Percentiles rank a stretch among this genome's conserved stretches.
These are phyloP conservation scores for Danio albolineatus DNA, from an alignment of 2,797 vertebrate species.

Conservation along the genomic window DNA sequence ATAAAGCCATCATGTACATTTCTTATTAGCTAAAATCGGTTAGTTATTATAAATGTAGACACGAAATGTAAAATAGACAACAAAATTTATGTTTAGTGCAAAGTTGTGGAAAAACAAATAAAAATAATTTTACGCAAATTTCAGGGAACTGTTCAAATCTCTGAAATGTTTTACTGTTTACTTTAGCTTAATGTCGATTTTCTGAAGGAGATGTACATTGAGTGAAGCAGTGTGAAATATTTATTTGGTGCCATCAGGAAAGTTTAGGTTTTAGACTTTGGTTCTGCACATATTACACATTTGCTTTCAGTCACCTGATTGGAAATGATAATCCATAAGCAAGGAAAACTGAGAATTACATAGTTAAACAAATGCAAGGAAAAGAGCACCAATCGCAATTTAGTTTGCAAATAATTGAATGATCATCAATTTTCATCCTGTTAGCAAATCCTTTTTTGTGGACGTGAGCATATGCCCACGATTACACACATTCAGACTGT, in stretches of 20 bases:
- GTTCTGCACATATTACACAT: neutral
- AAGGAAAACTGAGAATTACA: neutral
- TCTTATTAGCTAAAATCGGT: no score
- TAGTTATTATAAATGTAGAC: no score
- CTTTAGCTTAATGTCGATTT: neutral
- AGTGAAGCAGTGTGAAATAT: neutral
- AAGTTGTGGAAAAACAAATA: no score
- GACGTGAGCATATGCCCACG: slow-evolving; percentile 31
- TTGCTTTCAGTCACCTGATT: neutral
- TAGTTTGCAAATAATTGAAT: neutral
- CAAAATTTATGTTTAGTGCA: no score
- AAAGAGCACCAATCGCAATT: slow-evolving; percentile 1
- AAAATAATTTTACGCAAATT: no score
- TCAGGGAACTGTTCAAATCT: no score
- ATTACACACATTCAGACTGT: slow-evolving; percentile 26
- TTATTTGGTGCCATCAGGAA: neutral
- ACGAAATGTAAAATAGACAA: no score
- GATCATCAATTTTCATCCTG: slow-evolving; percentile 21
- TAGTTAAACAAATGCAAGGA: neutral
- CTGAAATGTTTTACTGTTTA: neutral
- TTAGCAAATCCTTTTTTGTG: slow-evolving; percentile 9
- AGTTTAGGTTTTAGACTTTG: neutral
- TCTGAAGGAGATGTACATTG: neutral
- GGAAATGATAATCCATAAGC: neutral
- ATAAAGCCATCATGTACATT: no score